These are phyloP conservation scores for Acanthopleura granulata DNA, from an alignment of 2,888 invertebrate genomes.

Conservation along the genomic window DNA sequence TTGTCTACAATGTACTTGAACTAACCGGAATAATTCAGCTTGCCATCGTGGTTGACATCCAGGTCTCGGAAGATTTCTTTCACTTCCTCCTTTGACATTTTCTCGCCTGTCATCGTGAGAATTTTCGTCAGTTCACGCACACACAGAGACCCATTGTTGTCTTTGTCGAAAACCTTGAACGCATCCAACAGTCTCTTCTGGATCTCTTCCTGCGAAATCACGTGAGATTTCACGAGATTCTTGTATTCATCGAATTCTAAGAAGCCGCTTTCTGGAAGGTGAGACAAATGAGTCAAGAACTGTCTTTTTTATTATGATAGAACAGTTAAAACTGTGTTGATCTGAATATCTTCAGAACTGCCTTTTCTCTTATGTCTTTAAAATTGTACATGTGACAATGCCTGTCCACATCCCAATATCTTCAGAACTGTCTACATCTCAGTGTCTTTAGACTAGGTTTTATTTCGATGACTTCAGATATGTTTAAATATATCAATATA, in stretches of 20 bases:
- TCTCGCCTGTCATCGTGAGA: neutral
- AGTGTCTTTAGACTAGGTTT: too few relatives aligned
- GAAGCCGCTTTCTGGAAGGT: neutral
- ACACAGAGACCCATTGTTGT: neutral
- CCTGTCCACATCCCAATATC: too few relatives aligned
- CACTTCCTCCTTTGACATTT: neutral
- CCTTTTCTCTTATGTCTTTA: too few relatives aligned
- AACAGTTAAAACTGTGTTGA: too few relatives aligned
- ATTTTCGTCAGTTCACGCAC: neutral
- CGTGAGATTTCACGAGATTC: conserved; percentile 7
- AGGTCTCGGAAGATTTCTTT: neutral
- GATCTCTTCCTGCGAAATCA: neutral
- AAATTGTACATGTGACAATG: too few relatives aligned
- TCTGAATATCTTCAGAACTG: too few relatives aligned
- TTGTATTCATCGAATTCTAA: neutral
- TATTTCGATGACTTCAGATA: too few relatives aligned
- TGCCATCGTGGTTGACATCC: neutral
- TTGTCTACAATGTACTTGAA: neutral
- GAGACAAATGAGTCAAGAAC: too few relatives aligned
- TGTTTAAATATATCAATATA: too few relatives aligned
- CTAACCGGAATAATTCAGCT: neutral
- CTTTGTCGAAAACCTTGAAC: neutral
- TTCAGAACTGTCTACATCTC: too few relatives aligned
- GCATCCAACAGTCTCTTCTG: neutral
- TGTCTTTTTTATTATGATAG: too few relatives aligned